phyloP scores from a whole-genome alignment of 2,888 invertebrate genomes.

The Iphiclides podalirius region DNA sequence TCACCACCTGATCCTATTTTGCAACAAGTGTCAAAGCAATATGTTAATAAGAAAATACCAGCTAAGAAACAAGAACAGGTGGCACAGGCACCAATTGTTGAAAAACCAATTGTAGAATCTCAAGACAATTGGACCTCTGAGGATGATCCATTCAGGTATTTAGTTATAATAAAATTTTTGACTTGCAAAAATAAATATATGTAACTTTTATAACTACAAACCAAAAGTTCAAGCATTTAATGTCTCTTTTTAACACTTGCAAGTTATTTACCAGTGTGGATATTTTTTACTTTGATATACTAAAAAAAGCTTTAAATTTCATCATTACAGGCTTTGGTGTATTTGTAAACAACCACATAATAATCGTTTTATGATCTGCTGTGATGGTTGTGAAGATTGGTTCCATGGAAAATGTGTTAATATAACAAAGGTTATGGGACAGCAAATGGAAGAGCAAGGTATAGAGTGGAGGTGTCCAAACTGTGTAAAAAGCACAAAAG shows the following conservation, averaged over 20 bases:
- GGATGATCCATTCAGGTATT: slow-evolving; percentile 91
- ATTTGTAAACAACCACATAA: slow-evolving; percentile 97
- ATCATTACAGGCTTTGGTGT: slow-evolving; percentile 88
- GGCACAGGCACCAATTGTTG: slow-evolving; percentile 40
- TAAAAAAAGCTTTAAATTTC: too few relatives aligned
- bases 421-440: slow-evolving; percentile 93
- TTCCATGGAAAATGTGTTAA: slow-evolving; percentile 98
- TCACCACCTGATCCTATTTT: slow-evolving; percentile 50
- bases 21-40: slow-evolving; percentile 57
- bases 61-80: slow-evolving; percentile 50
- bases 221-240: too few relatives aligned
- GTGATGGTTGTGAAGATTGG: slow-evolving; percentile 97
- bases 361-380: slow-evolving; percentile 98
- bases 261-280: too few relatives aligned
- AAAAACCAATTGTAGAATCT: slow-evolving; percentile 76
- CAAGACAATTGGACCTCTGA: slow-evolving; percentile 89
- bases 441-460: slow-evolving; percentile 94
- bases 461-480: slow-evolving; percentile 94
- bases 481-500: slow-evolving; percentile 83
- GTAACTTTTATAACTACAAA: too few relatives aligned
- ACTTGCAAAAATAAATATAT: too few relatives aligned
- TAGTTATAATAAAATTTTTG: background rate
- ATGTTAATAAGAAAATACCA: slow-evolving; percentile 57
- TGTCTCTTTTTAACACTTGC: too few relatives aligned
- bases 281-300: too few relatives aligned